Percentiles rank a stretch among this genome's conserved stretches.
Conservation (phyloP, 2,797 vertebrate species). For the Lagocephalus sceleratus region DNA sequence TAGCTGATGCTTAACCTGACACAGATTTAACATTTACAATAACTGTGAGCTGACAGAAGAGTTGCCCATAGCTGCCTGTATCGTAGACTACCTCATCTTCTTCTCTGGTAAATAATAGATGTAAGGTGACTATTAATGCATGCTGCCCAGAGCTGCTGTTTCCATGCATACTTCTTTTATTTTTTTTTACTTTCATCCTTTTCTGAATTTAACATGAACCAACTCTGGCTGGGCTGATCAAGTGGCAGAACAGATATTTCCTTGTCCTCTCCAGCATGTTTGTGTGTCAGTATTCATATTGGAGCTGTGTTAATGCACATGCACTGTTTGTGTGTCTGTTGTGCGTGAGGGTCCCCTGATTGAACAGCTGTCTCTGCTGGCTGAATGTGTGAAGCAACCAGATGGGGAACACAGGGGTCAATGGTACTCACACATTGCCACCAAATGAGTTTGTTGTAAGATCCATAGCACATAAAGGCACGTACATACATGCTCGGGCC, state of each 20-base stretch:
- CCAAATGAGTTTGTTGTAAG: constrained; percentile 64
- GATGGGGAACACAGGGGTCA: constrained; percentile 74
- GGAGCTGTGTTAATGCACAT: constrained; percentile 13
- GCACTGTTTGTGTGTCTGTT: constrained; percentile 44
- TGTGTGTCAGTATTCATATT: constrained; percentile 14
- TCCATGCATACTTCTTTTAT: neutral
- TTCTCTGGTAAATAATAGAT: constrained; percentile 42
- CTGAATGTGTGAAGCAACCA: constrained; percentile 67
- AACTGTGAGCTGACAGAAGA: constrained; percentile 21
- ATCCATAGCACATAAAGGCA: constrained; percentile 45
- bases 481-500: constrained; percentile 5
- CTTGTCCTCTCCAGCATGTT: neutral
- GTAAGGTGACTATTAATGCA: constrained; percentile 29
- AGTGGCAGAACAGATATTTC: no score
- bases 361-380: constrained; percentile 73
- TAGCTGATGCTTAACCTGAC: constrained; percentile 21
- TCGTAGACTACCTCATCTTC: constrained; percentile 10
- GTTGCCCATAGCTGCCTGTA: no score
- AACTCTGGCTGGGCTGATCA: constrained; percentile 21
- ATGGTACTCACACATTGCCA: constrained; percentile 70
- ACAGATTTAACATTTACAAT: constrained; percentile 40
- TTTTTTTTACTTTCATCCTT: constrained; percentile 3
- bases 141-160: constrained; percentile 8
- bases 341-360: constrained; percentile 58
- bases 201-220: constrained; percentile 16